Evolutionary conservation across 2,888 invertebrate species (phyloP), one percentile per base, ranked within the genome.

Genomic region (Odiellus spinosus): DNA sequence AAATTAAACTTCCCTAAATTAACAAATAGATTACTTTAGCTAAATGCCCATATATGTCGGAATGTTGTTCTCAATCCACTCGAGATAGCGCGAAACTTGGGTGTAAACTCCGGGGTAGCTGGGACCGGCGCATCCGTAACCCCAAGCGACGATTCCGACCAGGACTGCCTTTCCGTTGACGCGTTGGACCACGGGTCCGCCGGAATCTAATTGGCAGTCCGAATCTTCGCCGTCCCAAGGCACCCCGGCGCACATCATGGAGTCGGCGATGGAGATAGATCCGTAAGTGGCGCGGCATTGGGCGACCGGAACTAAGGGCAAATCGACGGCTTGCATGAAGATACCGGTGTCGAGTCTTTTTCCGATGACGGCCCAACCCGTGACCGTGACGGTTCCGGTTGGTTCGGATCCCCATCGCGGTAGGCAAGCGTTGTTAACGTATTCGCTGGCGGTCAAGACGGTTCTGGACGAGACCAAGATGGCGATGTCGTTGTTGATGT

Each of bases 231-330:
- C 57, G 18, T 53, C 54, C n/a, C 44, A 48, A 3, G n/a, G 6
- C 6, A 45, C 17, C 10, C 55, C 56, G 10, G 56, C 57, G 34
- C 57, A 57, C 20, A 56, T 51, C 56, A 56, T 56, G 17, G 50
- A 48, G 34, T 54, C 53, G 11, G 36, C 44, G 17, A 54, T 46
- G 3, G 52, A 46, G 14, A 39, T 35, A n/a, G 15, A 17, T 19
- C 51, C 47, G 36, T 56, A 56, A 15, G 33, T 38, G 11, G 14
- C 33, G 14, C 49, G 45, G 41, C 56, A 56, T 2, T 47, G 45
- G 12, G 39, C 51, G 11, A 44, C 45, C 1, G 40, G 14, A 3
- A 51, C 45, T 10, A 50, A 20, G 3, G 50, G 42, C 15, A 50
- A 15, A 5, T 45, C 44, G 1, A 50, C 50, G 3, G 50, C 40